Base-by-base conservation (phyloP, 2,113 vertebrate species). In the Prionailurus viverrinus region DNA sequence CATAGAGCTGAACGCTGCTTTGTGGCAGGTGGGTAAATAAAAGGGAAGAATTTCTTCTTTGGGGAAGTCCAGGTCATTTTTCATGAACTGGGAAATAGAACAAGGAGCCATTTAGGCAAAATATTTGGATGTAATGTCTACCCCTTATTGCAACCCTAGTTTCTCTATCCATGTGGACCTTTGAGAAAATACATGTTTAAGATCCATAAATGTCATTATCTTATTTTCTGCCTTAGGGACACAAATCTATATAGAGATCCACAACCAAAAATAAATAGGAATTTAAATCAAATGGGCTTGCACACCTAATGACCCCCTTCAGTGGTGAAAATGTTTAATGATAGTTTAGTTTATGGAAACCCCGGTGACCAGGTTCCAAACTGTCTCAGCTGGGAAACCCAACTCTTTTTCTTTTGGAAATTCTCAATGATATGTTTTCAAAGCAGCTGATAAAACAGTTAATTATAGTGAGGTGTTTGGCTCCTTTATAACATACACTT, bases 361-460 rank as follows among this genome's bases (percentile, higher is more conserved):
- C 97, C 97, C 97, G 97, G 95, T 4, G 92, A 98, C 97, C 89
- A 96, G 53, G 79, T 95, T 98, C 96, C 96, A 96, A 97, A 97
- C 97, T 98, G 97, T 88, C 96, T 98, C 97, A 97, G 93, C 4
- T 2, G 91, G 93, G 66, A 97, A 95, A 92, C 95, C 3, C 14
- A 89, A 78, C 85, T 95, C 96, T 95, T 98, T 97, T 97, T 97
- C 94, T 97, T 92, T 92, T 82, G 86, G 96, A 89, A 97, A 97
- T 96, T 96, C 93, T 97, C 98, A 98, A 98, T 99, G 98, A 98
- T 96, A 98, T 97, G 96, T 98, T 98, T 98, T 78, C 90, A 58
- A 89, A 95, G 96, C 95, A 97, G n/a, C 90, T 82, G 53, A 98
- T 96, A 98, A 92, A 96, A 94, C 93, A 96, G 97, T 97, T 98